phyloP scores from a whole-genome alignment of 2,888 invertebrate genomes.

The Galerucella pusilla region DNA sequence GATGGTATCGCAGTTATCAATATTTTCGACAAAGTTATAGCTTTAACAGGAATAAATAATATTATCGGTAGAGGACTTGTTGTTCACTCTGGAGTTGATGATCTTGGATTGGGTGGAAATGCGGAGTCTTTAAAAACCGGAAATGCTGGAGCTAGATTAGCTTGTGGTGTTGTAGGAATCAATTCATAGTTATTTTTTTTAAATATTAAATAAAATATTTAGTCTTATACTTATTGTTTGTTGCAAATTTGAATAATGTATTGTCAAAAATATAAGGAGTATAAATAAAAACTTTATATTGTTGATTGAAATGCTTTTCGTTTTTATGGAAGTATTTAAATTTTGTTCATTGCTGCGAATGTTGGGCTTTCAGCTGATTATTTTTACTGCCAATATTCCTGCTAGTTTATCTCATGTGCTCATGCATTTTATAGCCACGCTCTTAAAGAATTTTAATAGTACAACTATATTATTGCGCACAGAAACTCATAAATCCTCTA shows the following conservation, averaged over 20 bases:
- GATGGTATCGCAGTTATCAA: constrained; percentile 69
- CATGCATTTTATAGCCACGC: neutral
- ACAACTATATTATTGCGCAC: too few relatives aligned
- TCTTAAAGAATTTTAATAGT: neutral
- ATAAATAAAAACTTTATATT: too few relatives aligned
- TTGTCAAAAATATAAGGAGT: too few relatives aligned
- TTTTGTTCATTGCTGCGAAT: too few relatives aligned
- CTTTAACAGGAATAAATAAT: constrained; percentile 72
- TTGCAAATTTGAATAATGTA: too few relatives aligned
- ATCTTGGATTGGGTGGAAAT: constrained; percentile 77
- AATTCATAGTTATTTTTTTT: neutral
- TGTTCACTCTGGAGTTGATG: constrained; percentile 79
- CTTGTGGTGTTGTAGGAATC: constrained; percentile 85
- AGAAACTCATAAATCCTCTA: neutral
- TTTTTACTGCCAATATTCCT: too few relatives aligned
- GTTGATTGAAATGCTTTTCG: too few relatives aligned
- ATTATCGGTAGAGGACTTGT: constrained; percentile 84
- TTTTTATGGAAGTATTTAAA: too few relatives aligned
- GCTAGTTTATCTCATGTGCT: too few relatives aligned
- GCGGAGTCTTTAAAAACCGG: constrained; percentile 82
- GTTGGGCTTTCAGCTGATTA: too few relatives aligned
- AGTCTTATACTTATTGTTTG: too few relatives aligned
- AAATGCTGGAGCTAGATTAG: constrained; percentile 83
- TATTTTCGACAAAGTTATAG: constrained; percentile 72
- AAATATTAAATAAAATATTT: too few relatives aligned